Evolutionary conservation across 2,113 vertebrate genomes (phyloP), one percentile per base, ranked within the genome.

Genomic region (Gymnocephalus cernua): DNA sequence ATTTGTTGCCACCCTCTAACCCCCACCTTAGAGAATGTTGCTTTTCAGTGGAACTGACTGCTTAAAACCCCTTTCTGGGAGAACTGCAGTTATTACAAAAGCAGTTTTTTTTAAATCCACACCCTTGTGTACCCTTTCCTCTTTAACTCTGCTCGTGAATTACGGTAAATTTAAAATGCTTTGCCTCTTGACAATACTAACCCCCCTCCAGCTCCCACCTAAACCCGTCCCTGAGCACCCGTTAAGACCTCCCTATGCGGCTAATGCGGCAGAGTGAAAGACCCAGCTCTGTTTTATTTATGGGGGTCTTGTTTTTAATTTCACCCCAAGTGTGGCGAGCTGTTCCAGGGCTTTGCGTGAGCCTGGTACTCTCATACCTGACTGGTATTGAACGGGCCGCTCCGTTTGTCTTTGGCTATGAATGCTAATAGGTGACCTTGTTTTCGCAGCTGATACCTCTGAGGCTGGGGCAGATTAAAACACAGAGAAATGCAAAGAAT

Each of bases 351-450:
- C 74, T 84, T 80, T 80, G 57, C 50, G 21, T 0, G 21, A 72
- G 88, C 76, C 68, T 10, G 73, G 4, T 81, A 69, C 88, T 71
- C 82, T 81, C 86, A 58, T 81, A 91, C 90, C 89, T 91, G 88
- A 79, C 89, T 80, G 81, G 59, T 88, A 90, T 89, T 9, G 91
- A 92, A 68, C 75, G 25, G 41, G 21, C 53, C 0, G 65, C 83
- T 85, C 50, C 2, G 44, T 77, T 79, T 69, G 90, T 91, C 90
- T 84, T 78, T 3, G 58, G 64, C 92, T 84, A 73, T 89, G 90
- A 91, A 94, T 92, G 90, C 89, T 91, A 92, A 94, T 88, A 29
- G 77, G 67, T 83, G 88, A 89, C 91, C 91, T 93, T 93, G 90
- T 89, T 91, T 90, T 83, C 32, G 1, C 80, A 74, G 80, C 82